Conservation (phyloP, 1,140 invertebrate genomes). For the Heliconius hewitsoni region DNA sequence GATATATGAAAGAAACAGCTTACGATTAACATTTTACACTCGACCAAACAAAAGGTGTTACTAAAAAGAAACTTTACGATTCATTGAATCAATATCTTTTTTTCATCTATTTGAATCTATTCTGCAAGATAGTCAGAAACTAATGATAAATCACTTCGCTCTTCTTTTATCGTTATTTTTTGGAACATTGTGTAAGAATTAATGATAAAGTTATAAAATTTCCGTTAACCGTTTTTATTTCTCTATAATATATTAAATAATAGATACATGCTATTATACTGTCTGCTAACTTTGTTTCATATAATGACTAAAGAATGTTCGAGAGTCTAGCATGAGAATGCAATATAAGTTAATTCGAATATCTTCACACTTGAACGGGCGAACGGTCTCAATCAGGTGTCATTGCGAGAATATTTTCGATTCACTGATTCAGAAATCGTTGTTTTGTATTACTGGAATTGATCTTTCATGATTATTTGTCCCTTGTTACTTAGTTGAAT, state of each 20-base stretch:
- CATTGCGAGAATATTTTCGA: slow-evolving; percentile 50
- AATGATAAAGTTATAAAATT: not conserved
- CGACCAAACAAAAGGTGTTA: not conserved
- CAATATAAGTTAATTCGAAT: slow-evolving; percentile 36
- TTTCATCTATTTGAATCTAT: slow-evolving; percentile 2
- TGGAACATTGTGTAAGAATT: not conserved
- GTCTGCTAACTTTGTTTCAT: not conserved
- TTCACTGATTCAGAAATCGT: slow-evolving; percentile 61
- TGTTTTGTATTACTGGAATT: slow-evolving; percentile 33
- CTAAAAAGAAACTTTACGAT: not conserved
- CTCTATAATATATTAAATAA: too few species aligned
- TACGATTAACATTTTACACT: slow-evolving; percentile 1
- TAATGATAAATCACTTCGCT: not conserved
- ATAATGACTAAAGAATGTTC: not conserved
- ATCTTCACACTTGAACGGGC: slow-evolving; percentile 51
- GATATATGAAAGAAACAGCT: not conserved
- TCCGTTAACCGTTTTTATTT: too few species aligned
- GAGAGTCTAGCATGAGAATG: not conserved
- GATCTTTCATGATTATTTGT: not conserved
- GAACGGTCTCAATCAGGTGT: slow-evolving; percentile 50
- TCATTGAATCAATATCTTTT: not conserved
- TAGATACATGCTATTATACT: too few species aligned
- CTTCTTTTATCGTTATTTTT: not conserved
- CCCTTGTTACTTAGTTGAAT: not conserved
- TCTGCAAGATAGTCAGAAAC: not conserved